phyloP scores from a whole-genome alignment of 2,113 vertebrate genomes.

The Gymnogyps californianus region DNA sequence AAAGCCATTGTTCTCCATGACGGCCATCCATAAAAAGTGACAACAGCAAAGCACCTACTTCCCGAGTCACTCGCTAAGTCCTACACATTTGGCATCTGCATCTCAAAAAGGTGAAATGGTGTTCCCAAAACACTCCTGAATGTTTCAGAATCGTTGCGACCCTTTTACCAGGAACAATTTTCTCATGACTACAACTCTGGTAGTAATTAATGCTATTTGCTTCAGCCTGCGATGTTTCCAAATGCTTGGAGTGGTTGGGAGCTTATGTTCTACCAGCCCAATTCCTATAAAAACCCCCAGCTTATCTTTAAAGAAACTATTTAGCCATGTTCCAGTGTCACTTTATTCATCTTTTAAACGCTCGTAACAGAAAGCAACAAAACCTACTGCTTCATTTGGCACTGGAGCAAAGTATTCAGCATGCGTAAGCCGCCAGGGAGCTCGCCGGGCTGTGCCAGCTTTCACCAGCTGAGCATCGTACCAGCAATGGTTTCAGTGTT shows the following conservation, averaged over 20 bases:
- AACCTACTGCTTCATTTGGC: conserved; percentile 23
- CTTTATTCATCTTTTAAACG: neutral
- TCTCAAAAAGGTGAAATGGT: neutral
- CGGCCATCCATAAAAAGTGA: neutral
- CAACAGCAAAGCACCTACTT: conserved; percentile 28
- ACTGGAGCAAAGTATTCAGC: neutral
- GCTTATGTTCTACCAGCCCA: neutral
- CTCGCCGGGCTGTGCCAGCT: neutral
- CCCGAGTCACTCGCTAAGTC: neutral
- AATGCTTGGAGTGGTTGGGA: neutral
- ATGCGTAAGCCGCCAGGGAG: neutral
- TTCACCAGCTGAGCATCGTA: conserved; percentile 1
- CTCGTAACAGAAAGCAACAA: neutral
- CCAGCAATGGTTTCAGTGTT: conserved; percentile 37
- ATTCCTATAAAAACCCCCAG: neutral
- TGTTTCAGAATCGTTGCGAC: neutral
- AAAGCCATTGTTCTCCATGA: conserved; percentile 24
- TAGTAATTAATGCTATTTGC: neutral
- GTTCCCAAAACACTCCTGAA: neutral
- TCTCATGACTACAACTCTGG: neutral
- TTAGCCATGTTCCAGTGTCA: neutral
- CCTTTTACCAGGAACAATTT: neutral
- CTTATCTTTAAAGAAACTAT: neutral
- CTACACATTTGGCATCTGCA: neutral
- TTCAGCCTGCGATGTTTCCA: neutral